A percentile compares a stretch with the other conserved stretches of the same genome.
phyloP scores from a whole-genome alignment of 2,888 invertebrate species.

The Chrysopilus asiliformis region DNA sequence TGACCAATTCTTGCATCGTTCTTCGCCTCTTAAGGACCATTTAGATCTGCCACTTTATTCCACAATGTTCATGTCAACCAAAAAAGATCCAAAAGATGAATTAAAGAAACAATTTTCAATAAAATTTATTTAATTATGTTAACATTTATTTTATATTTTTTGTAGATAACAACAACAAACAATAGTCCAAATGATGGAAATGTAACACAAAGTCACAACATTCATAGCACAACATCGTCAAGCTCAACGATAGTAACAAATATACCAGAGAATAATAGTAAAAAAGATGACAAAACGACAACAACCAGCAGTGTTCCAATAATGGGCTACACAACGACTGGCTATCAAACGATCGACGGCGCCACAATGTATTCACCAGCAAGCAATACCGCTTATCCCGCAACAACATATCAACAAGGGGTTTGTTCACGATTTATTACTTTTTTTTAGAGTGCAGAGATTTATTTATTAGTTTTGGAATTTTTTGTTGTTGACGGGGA shows the following conservation, averaged over 20 bases:
- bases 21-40: no score
- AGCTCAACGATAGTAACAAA: constrained; percentile 9
- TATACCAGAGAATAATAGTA: constrained; percentile 1
- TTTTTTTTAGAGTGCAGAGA: no score
- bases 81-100: no score
- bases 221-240: constrained; percentile 9
- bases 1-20: no score
- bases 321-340: constrained; percentile 27
- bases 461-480: no score
- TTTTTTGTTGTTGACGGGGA: no score
- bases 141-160: constrained; percentile 2
- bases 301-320: constrained; percentile 17
- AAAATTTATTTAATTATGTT: no score
- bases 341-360: constrained; percentile 31
- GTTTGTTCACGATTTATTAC: no score
- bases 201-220: constrained; percentile 1
- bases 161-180: constrained; percentile 6
- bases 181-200: constrained; percentile 4
- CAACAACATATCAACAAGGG: constrained; percentile 36
- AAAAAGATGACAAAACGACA: constrained; percentile 10
- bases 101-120: no score
- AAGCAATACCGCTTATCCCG: constrained; percentile 27
- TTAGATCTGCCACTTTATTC: no score
- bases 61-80: no score
- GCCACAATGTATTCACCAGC: constrained; percentile 31